Evolutionary conservation across 2,888 invertebrate species (phyloP), one percentile per base, ranked within the genome.

Genomic region (Drosophila sordidula): DNA sequence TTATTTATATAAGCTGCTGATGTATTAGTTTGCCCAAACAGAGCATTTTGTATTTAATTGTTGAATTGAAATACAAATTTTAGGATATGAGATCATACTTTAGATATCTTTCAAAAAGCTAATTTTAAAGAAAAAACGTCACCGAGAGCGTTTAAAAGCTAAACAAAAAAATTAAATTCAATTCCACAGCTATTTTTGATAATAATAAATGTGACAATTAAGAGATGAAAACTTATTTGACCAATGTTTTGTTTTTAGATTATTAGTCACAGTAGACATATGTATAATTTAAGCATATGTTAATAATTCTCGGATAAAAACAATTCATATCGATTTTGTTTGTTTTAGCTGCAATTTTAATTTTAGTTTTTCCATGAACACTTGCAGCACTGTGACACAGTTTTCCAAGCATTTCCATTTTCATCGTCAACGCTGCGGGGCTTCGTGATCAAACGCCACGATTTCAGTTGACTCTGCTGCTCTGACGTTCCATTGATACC

Each of bases 391-490:
- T 75, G 78, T 87, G 50, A 54, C 62, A 70, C 47, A 56, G 64
- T 58, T 81, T 70, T 78, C 64, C 47, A 76, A 79, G 46, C 47
- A 68, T 82, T 78, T 82, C 71, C 67, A 80, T 80, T 77, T 80
- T 68, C 74, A 83, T 70, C 68, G 55, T 46, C 71, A 51, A 51
- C 54, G 65, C 63, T 72, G 59, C 59, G 75, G 80, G 83, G 84
- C 84, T 73, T 68, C 84, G 81, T 84, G 82, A 81, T 81, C 85
- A 76, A 76, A 71, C 73, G 67, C 63, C 80, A 80, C 84, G 83
- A 86, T 73, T 71, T 75, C 22, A 63, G 70, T 68, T 75, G 71
- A 75, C 69, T 68, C 57, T 65, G 69, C 58, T 70, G 68, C 51
- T 65, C 46, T 70, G 70, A 32, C 73, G 80, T 73, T 76, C 65